Percentiles rank a stretch among this genome's conserved stretches.
Conservation (phyloP, 2,888 invertebrate species). For the Bembecia ichneumoniformis region DNA sequence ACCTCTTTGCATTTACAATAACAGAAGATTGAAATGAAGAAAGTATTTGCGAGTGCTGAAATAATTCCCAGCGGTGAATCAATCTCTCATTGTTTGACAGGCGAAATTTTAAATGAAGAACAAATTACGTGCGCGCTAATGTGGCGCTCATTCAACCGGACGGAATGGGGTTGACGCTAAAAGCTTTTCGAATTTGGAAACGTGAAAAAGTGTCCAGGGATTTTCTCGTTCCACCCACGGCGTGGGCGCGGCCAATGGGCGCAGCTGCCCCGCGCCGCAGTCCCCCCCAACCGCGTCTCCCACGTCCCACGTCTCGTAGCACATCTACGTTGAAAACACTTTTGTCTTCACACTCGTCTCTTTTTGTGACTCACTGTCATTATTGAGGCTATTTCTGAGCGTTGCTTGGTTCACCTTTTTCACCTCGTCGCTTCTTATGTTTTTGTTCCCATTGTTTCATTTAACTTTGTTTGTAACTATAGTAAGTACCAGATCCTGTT, state of each 20-base stretch:
- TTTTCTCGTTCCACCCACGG: slow-evolving; percentile 58
- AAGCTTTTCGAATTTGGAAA: slow-evolving; percentile 58
- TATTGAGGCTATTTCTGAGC: not conserved
- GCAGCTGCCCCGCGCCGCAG: slow-evolving; percentile 11
- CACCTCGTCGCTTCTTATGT: not conserved
- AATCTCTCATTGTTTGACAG: slow-evolving; percentile 19
- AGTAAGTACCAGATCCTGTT: no score
- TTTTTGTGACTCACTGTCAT: not conserved
- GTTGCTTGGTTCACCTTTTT: not conserved
- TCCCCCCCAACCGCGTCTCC: slow-evolving; percentile 14
- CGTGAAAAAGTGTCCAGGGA: slow-evolving; percentile 45
- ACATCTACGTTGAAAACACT: slow-evolving; percentile 12
- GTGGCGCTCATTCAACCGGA: slow-evolving; percentile 19
- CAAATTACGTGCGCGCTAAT: slow-evolving; percentile 34
- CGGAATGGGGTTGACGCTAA: slow-evolving; percentile 58
- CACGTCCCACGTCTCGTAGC: not conserved
- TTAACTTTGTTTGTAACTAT: no score
- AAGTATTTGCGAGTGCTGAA: slow-evolving; percentile 30
- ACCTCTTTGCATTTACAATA: no score
- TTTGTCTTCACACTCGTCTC: not conserved
- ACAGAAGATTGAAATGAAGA: not conserved
- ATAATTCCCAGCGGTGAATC: slow-evolving; percentile 26
- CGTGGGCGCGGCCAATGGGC: slow-evolving; percentile 63
- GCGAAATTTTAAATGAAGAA: slow-evolving; percentile 27
- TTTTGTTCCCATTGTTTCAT: no score